phyloP scores from a whole-genome alignment of 2,113 vertebrate genomes.

The Carassius gibelio region DNA sequence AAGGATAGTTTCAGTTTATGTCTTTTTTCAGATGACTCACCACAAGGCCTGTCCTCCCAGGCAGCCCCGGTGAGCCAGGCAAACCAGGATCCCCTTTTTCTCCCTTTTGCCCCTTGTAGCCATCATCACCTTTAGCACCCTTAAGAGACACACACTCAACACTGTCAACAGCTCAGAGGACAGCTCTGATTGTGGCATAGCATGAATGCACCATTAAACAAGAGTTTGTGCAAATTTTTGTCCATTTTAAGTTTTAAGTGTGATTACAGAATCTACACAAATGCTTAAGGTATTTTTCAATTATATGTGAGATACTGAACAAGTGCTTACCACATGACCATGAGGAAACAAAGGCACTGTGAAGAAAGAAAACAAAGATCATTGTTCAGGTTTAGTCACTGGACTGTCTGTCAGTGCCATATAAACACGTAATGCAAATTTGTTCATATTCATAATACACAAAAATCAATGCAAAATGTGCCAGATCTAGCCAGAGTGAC shows the following conservation, averaged over 20 bases:
- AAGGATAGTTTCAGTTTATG: background rate
- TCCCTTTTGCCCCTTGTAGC: constrained; percentile 79
- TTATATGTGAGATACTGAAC: background rate
- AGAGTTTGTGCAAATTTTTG: background rate
- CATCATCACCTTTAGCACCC: constrained; percentile 78
- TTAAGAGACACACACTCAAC: constrained; percentile 52
- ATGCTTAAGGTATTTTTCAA: background rate
- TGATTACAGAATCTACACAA: background rate
- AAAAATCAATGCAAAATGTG: background rate
- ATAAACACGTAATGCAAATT: background rate
- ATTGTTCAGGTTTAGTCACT: background rate
- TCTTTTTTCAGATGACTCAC: constrained; percentile 71
- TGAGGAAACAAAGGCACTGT: constrained; percentile 59
- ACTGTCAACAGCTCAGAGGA: background rate
- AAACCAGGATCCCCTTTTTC: constrained; percentile 79
- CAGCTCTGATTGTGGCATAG: too few relatives aligned
- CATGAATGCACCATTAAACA: background rate
- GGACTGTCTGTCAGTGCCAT: background rate
- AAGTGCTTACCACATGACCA: constrained; percentile 58
- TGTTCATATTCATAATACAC: background rate
- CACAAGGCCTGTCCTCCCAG: constrained; percentile 82
- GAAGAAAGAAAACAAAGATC: background rate
- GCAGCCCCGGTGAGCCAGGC: constrained; percentile 79
- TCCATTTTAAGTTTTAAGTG: background rate
- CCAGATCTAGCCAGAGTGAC: background rate